These are phyloP conservation scores for Epistrophella euchroma DNA, from an alignment of 2,888 invertebrate species.

Conservation along the genomic window DNA sequence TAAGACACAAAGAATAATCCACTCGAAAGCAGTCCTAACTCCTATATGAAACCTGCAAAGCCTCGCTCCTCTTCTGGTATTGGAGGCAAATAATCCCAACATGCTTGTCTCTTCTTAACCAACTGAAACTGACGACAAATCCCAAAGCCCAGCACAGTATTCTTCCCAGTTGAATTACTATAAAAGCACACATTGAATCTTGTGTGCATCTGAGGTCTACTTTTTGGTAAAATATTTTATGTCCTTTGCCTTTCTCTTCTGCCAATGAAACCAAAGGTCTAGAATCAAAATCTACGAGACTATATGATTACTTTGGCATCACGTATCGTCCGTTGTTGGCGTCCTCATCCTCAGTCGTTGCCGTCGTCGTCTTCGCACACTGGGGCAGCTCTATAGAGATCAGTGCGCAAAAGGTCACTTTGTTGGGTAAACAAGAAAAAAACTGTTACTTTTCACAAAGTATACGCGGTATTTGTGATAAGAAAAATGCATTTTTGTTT, in stretches of 20 bases:
- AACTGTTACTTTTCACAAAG: too few species aligned
- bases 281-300: constrained; percentile 58
- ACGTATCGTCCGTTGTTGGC: not conserved
- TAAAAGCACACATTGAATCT: constrained; percentile 20
- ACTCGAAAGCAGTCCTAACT: constrained; percentile 42
- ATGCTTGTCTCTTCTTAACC: constrained; percentile 14
- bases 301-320: constrained; percentile 17
- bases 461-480: too few species aligned
- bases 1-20: constrained; percentile 20
- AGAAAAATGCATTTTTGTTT: too few species aligned
- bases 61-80: not conserved
- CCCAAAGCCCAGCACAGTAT: not conserved
- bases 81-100: constrained; percentile 45
- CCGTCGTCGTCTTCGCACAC: too few species aligned
- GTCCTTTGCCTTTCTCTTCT: not conserved
- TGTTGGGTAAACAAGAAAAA: too few species aligned
- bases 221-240: constrained; percentile 44
- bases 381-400: too few species aligned
- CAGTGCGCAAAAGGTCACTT: too few species aligned
- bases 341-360: too few species aligned
- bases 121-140: constrained; percentile 35
- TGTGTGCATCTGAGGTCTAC: constrained; percentile 43
- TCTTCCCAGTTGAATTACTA: constrained; percentile 28
- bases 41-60: constrained; percentile 28
- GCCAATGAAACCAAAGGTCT: constrained; percentile 47